Base-by-base conservation (phyloP, 2,888 invertebrate species). In the Polydrusus pterygomalis region DNA sequence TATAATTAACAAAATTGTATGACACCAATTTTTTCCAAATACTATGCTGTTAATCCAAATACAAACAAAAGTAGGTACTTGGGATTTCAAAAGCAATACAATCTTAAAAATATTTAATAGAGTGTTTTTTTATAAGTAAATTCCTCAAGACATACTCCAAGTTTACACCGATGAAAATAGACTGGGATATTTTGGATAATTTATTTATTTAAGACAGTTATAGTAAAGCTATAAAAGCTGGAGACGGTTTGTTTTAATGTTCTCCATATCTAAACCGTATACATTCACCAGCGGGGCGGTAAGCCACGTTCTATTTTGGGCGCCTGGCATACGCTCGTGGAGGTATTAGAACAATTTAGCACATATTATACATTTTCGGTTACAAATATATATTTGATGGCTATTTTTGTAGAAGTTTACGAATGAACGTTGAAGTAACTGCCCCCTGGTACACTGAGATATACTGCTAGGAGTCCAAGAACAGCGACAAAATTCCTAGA, bases 201-300 rank as follows among this genome's bases (percentile, higher is more conserved):
- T 77, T 77, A 77, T 74, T 77, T 77, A 70, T 77, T 77, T 77
- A 73, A 77, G 77, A 77, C 77, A 74, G 70, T 77, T 77, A 70
- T 74, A 74, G 77, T 70, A 67, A 64, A 68, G 70, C 77, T 64
- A 74, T 76, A 70, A 72, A 76, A 68, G 68, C 71, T 63, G 70
- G 65, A 65, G 67, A 67, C 62, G 69, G 67, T 64, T 71, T 56
- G 65, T 71, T 75, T 75, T 69, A 56, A 56, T 47, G 67, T 62
- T 64, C 58, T 45, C 65, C 58, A 70, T 60, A 70, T 70, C 60
- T 45, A 62, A 70, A 70, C 45, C 60, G 56, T 58, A 70, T 58
- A 70, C 60, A 70, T 60, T 60, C 60, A 38, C 15, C 38, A 68
- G 54, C 45, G 54, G 54, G 68, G 67, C 67, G 67, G 68, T 68